Conservation (phyloP, 2,888 invertebrate species). For the Sicus ferrugineus region DNA sequence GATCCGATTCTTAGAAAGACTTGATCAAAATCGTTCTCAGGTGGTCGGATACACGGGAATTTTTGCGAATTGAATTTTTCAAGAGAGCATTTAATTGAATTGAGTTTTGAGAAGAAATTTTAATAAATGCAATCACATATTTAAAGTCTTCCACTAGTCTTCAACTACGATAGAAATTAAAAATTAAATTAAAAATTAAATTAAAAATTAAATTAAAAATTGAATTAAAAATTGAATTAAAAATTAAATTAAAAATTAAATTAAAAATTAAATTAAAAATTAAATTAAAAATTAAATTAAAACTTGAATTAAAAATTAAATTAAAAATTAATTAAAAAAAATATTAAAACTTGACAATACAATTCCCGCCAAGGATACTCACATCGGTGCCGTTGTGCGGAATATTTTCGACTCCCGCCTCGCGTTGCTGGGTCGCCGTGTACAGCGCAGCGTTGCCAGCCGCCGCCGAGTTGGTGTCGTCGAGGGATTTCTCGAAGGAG, state of each 20-base stretch:
- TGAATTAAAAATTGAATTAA: not conserved
- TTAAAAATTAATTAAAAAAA: too few species aligned
- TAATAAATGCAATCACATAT: too few species aligned
- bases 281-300: not conserved
- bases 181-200: not conserved
- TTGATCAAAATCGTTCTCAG: too few species aligned
- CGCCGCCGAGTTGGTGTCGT: constrained; percentile 52
- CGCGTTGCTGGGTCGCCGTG: not conserved
- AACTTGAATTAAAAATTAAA: not conserved
- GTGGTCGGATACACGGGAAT: too few species aligned
- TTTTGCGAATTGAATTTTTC: too few species aligned
- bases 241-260: too few species aligned
- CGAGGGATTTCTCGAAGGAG: constrained; percentile 77
- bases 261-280: not conserved
- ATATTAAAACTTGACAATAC: too few species aligned
- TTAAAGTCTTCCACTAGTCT: too few species aligned
- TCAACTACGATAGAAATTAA: too few species aligned
- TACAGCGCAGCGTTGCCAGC: constrained; percentile 32
- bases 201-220: not conserved
- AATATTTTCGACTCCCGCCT: constrained; percentile 24
- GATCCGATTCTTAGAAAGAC: too few species aligned
- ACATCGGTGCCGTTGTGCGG: constrained; percentile 36
- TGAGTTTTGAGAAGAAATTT: too few species aligned
- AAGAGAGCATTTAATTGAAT: too few species aligned
- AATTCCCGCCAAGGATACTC: not conserved